phyloP scores from a whole-genome alignment of 2,797 vertebrate species.

The Serranus cabrilla region DNA sequence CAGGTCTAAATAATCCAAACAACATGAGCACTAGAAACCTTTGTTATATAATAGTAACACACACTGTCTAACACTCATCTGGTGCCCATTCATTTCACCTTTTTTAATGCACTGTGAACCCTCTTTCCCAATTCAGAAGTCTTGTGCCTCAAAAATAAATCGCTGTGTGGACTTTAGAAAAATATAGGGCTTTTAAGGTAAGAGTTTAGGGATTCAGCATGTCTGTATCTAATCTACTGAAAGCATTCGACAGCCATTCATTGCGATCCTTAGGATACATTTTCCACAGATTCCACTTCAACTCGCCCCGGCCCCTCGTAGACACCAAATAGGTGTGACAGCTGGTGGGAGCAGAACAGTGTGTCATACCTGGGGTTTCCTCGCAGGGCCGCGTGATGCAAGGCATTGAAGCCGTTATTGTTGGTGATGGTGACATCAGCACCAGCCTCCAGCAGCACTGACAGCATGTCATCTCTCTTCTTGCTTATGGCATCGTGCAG shows the following conservation, averaged over 20 bases:
- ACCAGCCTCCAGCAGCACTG: constrained; percentile 95
- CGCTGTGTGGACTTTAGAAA: background rate
- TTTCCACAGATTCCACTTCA: constrained; percentile 42
- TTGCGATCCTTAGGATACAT: background rate
- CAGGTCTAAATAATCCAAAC: background rate
- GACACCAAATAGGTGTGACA: constrained; percentile 6
- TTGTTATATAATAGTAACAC: background rate
- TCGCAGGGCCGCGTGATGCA: constrained; percentile 96
- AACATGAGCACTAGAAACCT: background rate
- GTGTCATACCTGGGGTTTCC: constrained; percentile 96
- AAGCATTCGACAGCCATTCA: constrained; percentile 1
- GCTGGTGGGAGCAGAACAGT: background rate
- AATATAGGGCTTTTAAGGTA: background rate
- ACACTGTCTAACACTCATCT: background rate
- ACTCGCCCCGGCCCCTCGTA: background rate
- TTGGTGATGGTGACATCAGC: constrained; percentile 99
- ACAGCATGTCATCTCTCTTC: constrained; percentile 98
- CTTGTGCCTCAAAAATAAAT: background rate
- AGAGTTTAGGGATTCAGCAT: background rate
- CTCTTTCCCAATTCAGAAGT: background rate
- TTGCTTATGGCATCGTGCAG: constrained; percentile 99
- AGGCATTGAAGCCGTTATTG: constrained; percentile 98
- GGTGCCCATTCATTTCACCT: background rate
- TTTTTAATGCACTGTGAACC: background rate
- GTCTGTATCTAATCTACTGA: constrained; percentile 7